A percentile compares a stretch with the other conserved stretches of the same genome.
Conservation (phyloP, 1,140 invertebrate genomes). For the Varroa destructor region DNA sequence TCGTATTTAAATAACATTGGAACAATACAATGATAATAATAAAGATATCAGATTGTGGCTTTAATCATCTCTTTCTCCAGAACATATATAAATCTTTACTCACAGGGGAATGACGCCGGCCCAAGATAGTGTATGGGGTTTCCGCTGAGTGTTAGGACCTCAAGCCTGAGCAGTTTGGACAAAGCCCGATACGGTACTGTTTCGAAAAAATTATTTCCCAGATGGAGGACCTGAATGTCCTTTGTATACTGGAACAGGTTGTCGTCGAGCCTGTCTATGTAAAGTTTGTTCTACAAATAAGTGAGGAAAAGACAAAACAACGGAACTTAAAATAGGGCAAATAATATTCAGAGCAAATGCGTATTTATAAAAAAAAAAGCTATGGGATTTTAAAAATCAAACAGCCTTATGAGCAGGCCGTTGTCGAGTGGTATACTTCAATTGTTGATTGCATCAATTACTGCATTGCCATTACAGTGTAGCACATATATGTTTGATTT, state of each 20-base stretch:
- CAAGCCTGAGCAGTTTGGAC: not conserved
- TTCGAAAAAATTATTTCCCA: slow-evolving; percentile 11
- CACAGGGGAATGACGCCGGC: slow-evolving; percentile 1
- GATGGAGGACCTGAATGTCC: not conserved
- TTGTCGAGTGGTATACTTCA: too few species aligned
- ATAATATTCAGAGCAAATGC: too few species aligned
- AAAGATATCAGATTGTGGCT: too few species aligned
- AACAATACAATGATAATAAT: too few species aligned
- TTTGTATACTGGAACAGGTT: slow-evolving; percentile 4
- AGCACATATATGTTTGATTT: too few species aligned
- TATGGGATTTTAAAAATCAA: too few species aligned
- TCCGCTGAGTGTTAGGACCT: slow-evolving; percentile 18
- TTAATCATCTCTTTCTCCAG: too few species aligned
- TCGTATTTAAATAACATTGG: too few species aligned
- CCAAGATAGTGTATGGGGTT: slow-evolving; percentile 5
- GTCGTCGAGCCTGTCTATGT: not conserved
- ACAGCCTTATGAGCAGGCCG: too few species aligned
- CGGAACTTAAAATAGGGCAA: not conserved
- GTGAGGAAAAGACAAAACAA: not conserved
- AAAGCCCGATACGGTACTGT: not conserved
- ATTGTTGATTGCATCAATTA: too few species aligned
- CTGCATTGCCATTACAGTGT: too few species aligned
- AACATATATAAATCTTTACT: not conserved
- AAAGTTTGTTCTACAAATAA: not conserved
- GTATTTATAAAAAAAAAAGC: too few species aligned